Percentiles rank a stretch among this genome's conserved stretches.
Evolutionary conservation across 2,113 vertebrate genomes (phyloP).

Genomic region (Tetrao urogallus): DNA sequence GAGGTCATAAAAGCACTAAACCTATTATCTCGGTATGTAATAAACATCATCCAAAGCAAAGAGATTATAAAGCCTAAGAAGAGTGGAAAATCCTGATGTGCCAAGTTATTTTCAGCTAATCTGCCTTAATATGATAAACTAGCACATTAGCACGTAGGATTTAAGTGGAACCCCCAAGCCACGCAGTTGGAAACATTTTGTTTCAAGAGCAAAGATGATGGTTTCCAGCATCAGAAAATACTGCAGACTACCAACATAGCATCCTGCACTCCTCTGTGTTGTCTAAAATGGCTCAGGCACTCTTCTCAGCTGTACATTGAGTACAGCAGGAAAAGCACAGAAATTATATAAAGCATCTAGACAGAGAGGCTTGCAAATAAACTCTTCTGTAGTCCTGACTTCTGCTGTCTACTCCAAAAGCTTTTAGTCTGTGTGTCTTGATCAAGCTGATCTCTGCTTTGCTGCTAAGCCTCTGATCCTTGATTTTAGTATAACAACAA

Average conservation of each 20-base stretch:
- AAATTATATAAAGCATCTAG: not conserved
- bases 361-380: not conserved
- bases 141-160: slow-evolving; percentile 34
- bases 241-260: not conserved
- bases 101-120: slow-evolving; percentile 51
- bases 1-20: slow-evolving; percentile 56
- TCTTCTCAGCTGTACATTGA: not conserved
- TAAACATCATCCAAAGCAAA: slow-evolving; percentile 51
- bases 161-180: slow-evolving; percentile 47
- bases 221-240: slow-evolving; percentile 33
- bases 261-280: fast-evolving
- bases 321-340: not conserved
- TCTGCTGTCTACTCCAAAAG: not conserved
- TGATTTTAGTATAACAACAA: not conserved
- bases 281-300: not conserved
- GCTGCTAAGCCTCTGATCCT: not conserved
- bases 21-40: slow-evolving; percentile 38
- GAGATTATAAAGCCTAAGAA: slow-evolving; percentile 8
- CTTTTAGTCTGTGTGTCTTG: fast-evolving
- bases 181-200: not conserved
- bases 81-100: slow-evolving; percentile 42
- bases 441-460: not conserved
- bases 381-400: not conserved
- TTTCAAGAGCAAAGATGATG: not conserved
- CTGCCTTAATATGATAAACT: slow-evolving; percentile 14